These are phyloP conservation scores for Tetraodon nigroviridis DNA, from an alignment of 2,113 vertebrate genomes.

Conservation along the genomic window DNA sequence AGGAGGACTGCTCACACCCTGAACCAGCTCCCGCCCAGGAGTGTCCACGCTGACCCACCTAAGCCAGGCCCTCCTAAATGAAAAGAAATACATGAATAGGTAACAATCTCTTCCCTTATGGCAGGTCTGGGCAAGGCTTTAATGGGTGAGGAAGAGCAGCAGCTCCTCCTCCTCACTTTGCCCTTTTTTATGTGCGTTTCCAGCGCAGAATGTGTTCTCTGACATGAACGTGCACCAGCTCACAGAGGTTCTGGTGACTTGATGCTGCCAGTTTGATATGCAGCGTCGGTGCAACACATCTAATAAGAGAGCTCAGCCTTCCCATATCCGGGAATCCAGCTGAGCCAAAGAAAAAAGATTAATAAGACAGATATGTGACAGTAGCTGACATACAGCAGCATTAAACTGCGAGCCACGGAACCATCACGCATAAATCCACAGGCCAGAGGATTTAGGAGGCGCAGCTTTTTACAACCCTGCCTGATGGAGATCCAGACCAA, in stretches of 20 bases:
- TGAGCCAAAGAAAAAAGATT: slow-evolving; percentile 18
- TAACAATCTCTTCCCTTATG: no score
- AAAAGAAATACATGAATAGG: no score
- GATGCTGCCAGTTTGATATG: slow-evolving; percentile 26
- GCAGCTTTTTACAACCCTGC: slow-evolving; percentile 3
- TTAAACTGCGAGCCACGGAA: slow-evolving; percentile 41
- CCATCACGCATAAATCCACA: slow-evolving; percentile 38
- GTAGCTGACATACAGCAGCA: slow-evolving; percentile 40
- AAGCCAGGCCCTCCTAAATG: slow-evolving; percentile 1
- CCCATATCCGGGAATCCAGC: slow-evolving; percentile 19
- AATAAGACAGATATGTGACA: slow-evolving; percentile 44
- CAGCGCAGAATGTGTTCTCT: slow-evolving; percentile 29
- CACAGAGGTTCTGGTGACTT: slow-evolving; percentile 10
- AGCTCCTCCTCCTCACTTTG: no score
- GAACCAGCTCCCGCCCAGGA: slow-evolving; percentile 53
- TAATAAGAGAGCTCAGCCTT: slow-evolving; percentile 25
- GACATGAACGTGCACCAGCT: slow-evolving; percentile 8
- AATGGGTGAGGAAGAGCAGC: no score
- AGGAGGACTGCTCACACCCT: slow-evolving; percentile 47
- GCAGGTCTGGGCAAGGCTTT: not conserved
- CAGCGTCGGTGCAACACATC: slow-evolving; percentile 10
- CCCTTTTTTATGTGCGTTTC: not conserved
- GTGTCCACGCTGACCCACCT: slow-evolving; percentile 33
- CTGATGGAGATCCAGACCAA: slow-evolving; percentile 19
- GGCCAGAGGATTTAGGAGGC: slow-evolving; percentile 5